Base-by-base conservation (phyloP, 2,888 invertebrate species). In the Dryomyza anilis region DNA sequence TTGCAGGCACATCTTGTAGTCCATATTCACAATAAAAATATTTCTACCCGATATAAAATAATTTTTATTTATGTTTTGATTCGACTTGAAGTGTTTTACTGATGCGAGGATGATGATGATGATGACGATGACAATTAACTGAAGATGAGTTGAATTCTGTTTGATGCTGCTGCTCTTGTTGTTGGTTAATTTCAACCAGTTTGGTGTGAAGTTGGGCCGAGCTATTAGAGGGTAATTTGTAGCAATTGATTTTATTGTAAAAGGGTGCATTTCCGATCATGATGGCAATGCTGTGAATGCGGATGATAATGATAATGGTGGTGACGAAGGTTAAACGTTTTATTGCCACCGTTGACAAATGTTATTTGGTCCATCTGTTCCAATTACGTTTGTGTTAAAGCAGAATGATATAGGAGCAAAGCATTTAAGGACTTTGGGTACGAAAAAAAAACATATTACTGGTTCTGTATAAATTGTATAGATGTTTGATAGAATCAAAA, bases 201-300 rank as follows among this genome's bases (percentile, higher is more conserved):
- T 6, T 30, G 45, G 46, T 58, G 60, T 60, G 56, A 77, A 77
- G 74, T 75, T n/a, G n/a, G n/a, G n/a, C 71, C 70, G 68, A 69
- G 70, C 74, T 76, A 77, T 77, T 77, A 78, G 76, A 74, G 78
- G 78, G 73, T 76, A 77, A 77, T 77, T 78, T 77, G 73, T 72
- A 71, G 72, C 75, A 74, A 77, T 75, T 60, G 30, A 27, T 36
- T 53, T 36, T 36, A 36, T 57, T 27, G 33, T 3, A 45, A 45
- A 58, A 8, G 45, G 45, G 43, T 58, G 46, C n/a, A 10, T 52
- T 23, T n/a, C 16, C n/a, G n/a, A n/a, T n/a, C n/a, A n/a, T 46
- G 46, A n/a, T 29, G 25, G 23, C 23, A 14, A 25, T 3, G 23
- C 6, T 21, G 23, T 3, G 48, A 2, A 48, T 6, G 25, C 12